Evolutionary conservation across 2,797 vertebrate genomes (phyloP).

Genomic region (Pelochelys cantorii): DNA sequence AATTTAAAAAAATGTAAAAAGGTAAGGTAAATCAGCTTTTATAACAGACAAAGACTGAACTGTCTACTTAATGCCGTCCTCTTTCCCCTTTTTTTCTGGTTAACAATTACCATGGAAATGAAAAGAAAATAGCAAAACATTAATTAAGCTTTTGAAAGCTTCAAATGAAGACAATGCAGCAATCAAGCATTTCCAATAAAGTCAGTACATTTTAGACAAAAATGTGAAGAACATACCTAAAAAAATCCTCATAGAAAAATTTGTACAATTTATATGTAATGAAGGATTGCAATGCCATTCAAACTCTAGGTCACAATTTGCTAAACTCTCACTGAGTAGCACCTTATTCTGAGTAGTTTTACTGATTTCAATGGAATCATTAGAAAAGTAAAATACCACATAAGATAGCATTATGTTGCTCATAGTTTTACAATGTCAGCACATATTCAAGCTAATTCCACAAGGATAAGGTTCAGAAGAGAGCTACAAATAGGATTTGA

Average conservation of each 20-base stretch:
- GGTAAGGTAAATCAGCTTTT: fast-evolving
- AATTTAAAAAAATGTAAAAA: background rate
- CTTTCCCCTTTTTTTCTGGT: background rate
- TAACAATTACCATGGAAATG: background rate
- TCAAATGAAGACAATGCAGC: background rate
- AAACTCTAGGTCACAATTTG: fast-evolving
- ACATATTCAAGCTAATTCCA: background rate
- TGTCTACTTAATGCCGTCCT: background rate
- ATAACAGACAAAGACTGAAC: background rate
- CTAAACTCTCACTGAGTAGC: fast-evolving
- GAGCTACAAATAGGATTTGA: background rate
- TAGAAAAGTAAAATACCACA: fast-evolving
- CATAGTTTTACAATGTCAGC: background rate
- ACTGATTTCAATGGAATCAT: fast-evolving
- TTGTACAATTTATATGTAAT: background rate
- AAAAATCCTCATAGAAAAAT: background rate
- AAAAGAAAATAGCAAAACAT: background rate
- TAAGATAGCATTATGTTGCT: fast-evolving
- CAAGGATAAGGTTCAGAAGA: background rate
- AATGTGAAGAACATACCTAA: background rate
- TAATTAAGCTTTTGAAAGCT: background rate
- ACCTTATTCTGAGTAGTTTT: fast-evolving
- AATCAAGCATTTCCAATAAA: background rate
- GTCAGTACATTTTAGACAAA: background rate
- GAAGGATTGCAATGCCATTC: fast-evolving